Base-by-base conservation (phyloP, 2,113 vertebrate genomes). In the Odobenus rosmarus region DNA sequence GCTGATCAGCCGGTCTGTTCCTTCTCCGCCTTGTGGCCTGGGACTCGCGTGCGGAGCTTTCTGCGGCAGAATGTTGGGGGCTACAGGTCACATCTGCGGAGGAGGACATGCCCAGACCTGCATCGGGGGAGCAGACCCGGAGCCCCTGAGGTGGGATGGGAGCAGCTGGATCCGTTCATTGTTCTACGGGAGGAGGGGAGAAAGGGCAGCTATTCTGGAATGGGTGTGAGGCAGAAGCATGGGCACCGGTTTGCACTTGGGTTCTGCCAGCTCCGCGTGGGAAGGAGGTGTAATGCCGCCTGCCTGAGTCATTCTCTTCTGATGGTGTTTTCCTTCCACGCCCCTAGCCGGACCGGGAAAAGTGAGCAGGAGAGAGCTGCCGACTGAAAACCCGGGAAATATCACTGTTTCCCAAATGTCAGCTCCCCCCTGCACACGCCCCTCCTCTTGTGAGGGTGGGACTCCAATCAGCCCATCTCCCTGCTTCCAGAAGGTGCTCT, bases 191-290 rank as follows among this genome's bases (percentile, higher is more conserved):
- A 46, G 18, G 39, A 12, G 18, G 6, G 12, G 24, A 23, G 64
- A 42, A 39, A 85, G 39, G 88, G 69, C 21, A 26, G 46, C 18
- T 77, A 42, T 82, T 88, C 88, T 18, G 6, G 14, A 31, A 15
- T 1, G 3, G 14, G 8, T 3, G 42, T 14, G 36, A 72, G 64
- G 67, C 9, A 31, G 83, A 42, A 61, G 39, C 81, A 64, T 19
- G 3, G 39, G 72, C 33, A 23, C 85, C 2, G 0, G 5, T 67
- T 36, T 15, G 67, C 46, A 16, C 11, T 12, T 19, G 42, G 57
- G 62, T 62, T 49, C 18, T 28, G 33, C n/a, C 0, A 0, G 36
- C 67, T 74, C 82, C 0, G 0, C 0, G 51, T 79, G 31, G 93
- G 93, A 59, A 59, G 90, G 55, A 61, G 77, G 64, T 64, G 82